A percentile compares a stretch with the other conserved stretches of the same genome.
These are phyloP conservation scores for Eriocheir sinensis DNA, from an alignment of 1,140 invertebrate species.

Conservation along the genomic window DNA sequence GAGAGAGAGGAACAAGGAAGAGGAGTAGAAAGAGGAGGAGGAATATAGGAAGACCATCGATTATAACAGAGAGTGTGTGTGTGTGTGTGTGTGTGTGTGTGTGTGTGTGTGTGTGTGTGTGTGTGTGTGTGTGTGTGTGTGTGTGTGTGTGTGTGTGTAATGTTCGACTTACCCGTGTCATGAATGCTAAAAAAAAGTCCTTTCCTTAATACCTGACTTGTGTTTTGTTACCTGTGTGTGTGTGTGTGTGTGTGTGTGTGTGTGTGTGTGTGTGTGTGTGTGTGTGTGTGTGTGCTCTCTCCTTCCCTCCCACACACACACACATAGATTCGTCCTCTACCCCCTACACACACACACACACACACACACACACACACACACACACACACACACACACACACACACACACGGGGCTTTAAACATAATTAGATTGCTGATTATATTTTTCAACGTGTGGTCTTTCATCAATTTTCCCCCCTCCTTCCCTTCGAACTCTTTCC, in stretches of 20 bases:
- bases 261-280: too few species aligned
- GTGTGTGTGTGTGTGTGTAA: not conserved
- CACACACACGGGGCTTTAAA: not conserved
- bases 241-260: too few species aligned
- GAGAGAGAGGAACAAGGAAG: not conserved
- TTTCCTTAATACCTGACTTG: not conserved
- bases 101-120: not conserved
- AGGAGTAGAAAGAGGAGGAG: not conserved
- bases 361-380: constrained; percentile 23
- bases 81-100: not conserved
- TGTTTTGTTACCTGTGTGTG: not conserved
- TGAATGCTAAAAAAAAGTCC: not conserved
- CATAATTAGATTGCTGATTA: too few species aligned
- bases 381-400: constrained; percentile 24
- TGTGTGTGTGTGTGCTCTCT: not conserved
- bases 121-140: not conserved
- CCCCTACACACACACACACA: constrained; percentile 15
- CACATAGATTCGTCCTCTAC: not conserved
- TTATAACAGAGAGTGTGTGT: not conserved
- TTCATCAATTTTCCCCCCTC: not conserved
- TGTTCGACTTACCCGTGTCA: not conserved
- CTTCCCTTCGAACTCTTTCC: not conserved
- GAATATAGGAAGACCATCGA: not conserved
- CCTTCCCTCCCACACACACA: not conserved
- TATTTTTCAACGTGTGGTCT: not conserved